These are phyloP conservation scores for Taxidea taxus DNA, from an alignment of 2,113 vertebrate species.

Conservation along the genomic window DNA sequence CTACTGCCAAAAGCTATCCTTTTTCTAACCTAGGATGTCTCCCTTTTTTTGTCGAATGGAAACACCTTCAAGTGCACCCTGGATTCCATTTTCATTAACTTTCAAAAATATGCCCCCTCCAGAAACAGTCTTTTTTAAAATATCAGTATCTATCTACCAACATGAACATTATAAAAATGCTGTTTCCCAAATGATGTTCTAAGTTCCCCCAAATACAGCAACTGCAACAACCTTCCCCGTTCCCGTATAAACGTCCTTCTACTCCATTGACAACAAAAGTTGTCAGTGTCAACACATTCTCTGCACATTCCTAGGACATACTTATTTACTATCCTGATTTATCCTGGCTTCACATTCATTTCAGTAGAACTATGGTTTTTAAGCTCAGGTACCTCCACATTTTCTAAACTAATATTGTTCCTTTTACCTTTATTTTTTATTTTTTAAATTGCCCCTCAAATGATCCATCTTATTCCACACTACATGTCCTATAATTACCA, in stretches of 20 bases:
- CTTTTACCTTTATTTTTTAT: background rate
- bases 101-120: background rate
- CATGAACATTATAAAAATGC: background rate
- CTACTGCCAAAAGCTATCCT: background rate
- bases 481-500: background rate
- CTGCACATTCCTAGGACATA: background rate
- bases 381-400: background rate
- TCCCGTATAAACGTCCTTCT: background rate
- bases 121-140: background rate
- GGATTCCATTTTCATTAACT: background rate
- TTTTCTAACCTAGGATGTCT: background rate
- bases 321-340: background rate
- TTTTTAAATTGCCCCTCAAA: background rate
- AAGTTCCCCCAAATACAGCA: background rate
- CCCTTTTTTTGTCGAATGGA: background rate
- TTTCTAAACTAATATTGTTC: background rate
- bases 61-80: background rate
- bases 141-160: background rate
- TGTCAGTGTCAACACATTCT: background rate
- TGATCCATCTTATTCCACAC: background rate
- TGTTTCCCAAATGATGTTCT: background rate
- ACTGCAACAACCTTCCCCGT: background rate
- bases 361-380: background rate
- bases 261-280: background rate
- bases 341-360: background rate